These are phyloP conservation scores for Mya arenaria DNA, from an alignment of 1,140 invertebrate genomes.

Conservation along the genomic window DNA sequence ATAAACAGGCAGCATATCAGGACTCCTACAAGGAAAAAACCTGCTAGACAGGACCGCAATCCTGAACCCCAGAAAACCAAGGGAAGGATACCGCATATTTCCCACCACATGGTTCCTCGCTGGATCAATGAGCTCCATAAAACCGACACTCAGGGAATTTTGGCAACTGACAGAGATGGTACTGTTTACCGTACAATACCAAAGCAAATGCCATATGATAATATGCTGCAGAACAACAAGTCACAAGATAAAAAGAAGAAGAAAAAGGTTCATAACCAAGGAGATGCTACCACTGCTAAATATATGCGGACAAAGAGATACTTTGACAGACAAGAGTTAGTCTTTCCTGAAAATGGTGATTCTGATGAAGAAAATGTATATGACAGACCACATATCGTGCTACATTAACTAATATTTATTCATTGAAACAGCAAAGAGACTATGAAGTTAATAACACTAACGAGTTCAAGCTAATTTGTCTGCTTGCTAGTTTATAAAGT, in stretches of 20 bases:
- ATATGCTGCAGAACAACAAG: background rate
- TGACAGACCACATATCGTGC: conserved; percentile 25
- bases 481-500: too few species aligned
- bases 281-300: conserved; percentile 30
- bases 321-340: conserved; percentile 37
- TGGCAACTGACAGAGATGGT: conserved; percentile 24
- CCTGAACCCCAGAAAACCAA: background rate
- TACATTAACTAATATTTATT: too few species aligned
- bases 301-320: conserved; percentile 18
- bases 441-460: too few species aligned
- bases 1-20: conserved; percentile 15
- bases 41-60: background rate
- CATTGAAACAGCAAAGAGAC: too few species aligned
- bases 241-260: background rate
- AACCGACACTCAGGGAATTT: conserved; percentile 40
- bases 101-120: conserved; percentile 40
- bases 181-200: conserved; percentile 17
- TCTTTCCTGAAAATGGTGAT: conserved; percentile 12
- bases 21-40: conserved; percentile 40
- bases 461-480: too few species aligned
- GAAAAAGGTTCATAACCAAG: conserved; percentile 27
- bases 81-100: background rate
- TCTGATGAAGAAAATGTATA: conserved; percentile 18
- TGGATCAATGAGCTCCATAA: conserved; percentile 56
- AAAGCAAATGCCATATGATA: background rate